Conservation (phyloP, 2,113 vertebrate species). For the Nestor notabilis region DNA sequence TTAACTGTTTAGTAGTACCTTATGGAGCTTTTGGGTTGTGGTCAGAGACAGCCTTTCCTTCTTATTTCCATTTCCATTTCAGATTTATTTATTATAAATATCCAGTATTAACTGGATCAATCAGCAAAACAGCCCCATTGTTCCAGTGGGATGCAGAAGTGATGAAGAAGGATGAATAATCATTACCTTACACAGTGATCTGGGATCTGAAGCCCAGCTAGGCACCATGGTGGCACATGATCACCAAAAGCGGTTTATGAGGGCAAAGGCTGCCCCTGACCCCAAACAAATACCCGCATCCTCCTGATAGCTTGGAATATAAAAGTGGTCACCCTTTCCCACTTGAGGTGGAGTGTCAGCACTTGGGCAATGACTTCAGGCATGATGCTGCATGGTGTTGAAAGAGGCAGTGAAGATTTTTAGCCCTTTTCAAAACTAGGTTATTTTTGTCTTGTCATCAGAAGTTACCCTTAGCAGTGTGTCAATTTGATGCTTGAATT, state of each 20-base stretch:
- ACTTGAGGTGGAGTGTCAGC: neutral
- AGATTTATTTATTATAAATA: neutral
- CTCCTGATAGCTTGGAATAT: neutral
- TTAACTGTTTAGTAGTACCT: neutral
- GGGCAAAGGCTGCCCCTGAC: neutral
- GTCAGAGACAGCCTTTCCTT: neutral
- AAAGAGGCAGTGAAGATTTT: neutral
- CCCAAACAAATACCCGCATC: rapidly evolving
- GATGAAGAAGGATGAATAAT: neutral
- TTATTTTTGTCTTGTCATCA: neutral
- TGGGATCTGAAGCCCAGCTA: neutral
- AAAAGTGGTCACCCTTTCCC: neutral
- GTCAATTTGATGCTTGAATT: neutral
- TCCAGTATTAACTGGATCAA: neutral
- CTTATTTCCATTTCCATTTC: neutral
- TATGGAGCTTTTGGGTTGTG: neutral
- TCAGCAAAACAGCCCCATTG: neutral
- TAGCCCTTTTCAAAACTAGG: neutral
- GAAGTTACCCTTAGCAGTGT: neutral
- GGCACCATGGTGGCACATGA: neutral
- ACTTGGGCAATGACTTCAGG: neutral
- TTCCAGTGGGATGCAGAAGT: neutral
- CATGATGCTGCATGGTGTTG: neutral
- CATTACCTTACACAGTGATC: neutral
- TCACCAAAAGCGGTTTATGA: neutral